Evolutionary conservation across 2,113 vertebrate species (phyloP).

Genomic region (Cochlearius cochlearius): DNA sequence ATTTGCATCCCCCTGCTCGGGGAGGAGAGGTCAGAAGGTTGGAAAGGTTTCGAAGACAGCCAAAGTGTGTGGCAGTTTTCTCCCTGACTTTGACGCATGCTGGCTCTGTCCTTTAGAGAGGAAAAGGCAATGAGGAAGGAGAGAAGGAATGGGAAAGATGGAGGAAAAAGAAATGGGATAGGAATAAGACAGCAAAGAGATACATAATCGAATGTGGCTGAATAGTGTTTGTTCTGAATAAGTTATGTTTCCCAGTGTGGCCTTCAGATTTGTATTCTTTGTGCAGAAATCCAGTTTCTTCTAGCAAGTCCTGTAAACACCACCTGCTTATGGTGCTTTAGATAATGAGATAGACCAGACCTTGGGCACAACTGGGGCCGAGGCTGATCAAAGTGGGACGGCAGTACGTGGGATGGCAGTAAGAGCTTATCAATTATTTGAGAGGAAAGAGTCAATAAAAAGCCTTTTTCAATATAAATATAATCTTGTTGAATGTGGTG

Average conservation of each 20-base stretch:
- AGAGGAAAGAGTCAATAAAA: constrained; percentile 35
- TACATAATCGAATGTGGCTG: neutral
- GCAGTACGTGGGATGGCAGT: neutral
- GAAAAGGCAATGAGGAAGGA: neutral
- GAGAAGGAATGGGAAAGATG: neutral
- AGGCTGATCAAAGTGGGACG: neutral
- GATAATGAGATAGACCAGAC: constrained; percentile 33
- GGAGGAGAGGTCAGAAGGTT: neutral
- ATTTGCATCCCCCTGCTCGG: neutral
- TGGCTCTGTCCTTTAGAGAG: neutral
- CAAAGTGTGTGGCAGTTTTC: neutral
- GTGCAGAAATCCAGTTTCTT: neutral
- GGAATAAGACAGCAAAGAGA: neutral
- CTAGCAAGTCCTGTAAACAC: constrained; percentile 30
- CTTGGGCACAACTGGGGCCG: neutral
- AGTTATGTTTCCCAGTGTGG: neutral
- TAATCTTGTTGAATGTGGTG: neutral
- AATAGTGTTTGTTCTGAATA: neutral
- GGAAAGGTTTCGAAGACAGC: neutral
- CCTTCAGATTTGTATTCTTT: constrained; percentile 6
- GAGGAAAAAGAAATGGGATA: neutral
- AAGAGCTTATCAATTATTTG: constrained; percentile 56
- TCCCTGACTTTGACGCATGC: neutral
- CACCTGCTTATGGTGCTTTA: constrained; percentile 41
- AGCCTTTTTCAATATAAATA: neutral